Conservation (phyloP, 2,888 invertebrate species). For the Gandaritis pyraliata region DNA sequence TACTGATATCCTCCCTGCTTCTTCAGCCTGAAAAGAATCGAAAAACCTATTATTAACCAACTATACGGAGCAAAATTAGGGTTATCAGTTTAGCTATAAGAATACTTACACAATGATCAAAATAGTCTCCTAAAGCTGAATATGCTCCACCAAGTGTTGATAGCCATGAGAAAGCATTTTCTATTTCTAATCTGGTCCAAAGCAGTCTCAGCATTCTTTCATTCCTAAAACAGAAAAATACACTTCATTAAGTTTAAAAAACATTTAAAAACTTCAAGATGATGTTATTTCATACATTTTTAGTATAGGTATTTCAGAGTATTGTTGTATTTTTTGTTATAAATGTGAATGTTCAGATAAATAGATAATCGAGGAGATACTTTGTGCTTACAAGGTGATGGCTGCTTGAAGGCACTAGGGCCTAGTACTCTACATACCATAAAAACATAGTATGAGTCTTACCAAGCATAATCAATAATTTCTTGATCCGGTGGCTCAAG, state of each 20-base stretch:
- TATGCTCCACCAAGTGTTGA: conserved; percentile 98
- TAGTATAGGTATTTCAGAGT: no score
- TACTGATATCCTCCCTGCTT: conserved; percentile 94
- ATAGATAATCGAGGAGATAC: no score
- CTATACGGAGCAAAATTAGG: no score
- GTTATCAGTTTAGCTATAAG: no score
- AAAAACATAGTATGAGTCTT: conserved; percentile 46
- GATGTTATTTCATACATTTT: no score
- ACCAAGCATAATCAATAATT: conserved; percentile 89
- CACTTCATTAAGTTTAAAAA: not conserved
- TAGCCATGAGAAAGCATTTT: conserved; percentile 95
- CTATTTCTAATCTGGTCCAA: conserved; percentile 89
- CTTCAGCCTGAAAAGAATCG: conserved; percentile 89
- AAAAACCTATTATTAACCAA: not conserved
- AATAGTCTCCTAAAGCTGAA: conserved; percentile 96
- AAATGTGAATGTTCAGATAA: no score
- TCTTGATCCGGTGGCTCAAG: conserved; percentile 85
- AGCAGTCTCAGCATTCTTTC: conserved; percentile 65
- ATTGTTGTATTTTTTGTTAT: no score
- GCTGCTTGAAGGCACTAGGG: no score
- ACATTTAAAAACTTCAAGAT: not conserved
- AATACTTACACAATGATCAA: conserved; percentile 88
- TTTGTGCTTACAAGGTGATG: no score
- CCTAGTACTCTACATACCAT: no score
- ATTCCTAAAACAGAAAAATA: conserved; percentile 65